phyloP scores from a whole-genome alignment of 1,140 invertebrate species.

The Atopsyche davidsoni region DNA sequence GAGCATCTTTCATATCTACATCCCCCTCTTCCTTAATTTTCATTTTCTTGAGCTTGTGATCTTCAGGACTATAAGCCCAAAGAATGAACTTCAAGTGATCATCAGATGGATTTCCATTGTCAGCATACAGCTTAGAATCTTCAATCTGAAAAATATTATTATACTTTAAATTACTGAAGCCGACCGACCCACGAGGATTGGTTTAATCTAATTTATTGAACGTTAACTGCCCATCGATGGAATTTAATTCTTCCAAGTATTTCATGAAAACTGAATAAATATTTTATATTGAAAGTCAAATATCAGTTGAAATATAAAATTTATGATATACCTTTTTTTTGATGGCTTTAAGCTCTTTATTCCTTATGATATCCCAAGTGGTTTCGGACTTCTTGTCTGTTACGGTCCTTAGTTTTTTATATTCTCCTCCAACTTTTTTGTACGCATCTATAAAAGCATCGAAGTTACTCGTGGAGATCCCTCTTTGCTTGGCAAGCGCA shows the following conservation, averaged over 20 bases:
- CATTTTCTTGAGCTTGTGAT: conserved; percentile 23
- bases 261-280: not conserved
- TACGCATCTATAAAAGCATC: conserved; percentile 50
- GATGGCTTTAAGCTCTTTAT: conserved; percentile 49
- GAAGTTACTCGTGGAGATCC: conserved; percentile 5
- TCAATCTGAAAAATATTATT: conserved; percentile 14
- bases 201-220: too few relatives aligned
- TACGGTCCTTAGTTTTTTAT: conserved; percentile 58
- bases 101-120: conserved; percentile 52
- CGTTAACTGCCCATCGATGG: too few relatives aligned
- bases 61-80: conserved; percentile 57
- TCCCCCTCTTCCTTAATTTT: conserved; percentile 18
- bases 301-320: not conserved
- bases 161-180: not conserved
- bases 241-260: not conserved
- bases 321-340: conserved; percentile 48
- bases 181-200: not conserved
- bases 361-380: conserved; percentile 60
- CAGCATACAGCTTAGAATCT: conserved; percentile 49
- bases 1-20: conserved; percentile 18
- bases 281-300: not conserved
- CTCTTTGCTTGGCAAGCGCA: conserved; percentile 4
- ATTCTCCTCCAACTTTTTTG: conserved; percentile 53
- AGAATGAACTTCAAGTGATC: conserved; percentile 55
- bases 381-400: conserved; percentile 45